A percentile compares a stretch with the other conserved stretches of the same genome.
Evolutionary conservation across 2,113 vertebrate genomes (phyloP).

Genomic region (Thunnus thynnus): DNA sequence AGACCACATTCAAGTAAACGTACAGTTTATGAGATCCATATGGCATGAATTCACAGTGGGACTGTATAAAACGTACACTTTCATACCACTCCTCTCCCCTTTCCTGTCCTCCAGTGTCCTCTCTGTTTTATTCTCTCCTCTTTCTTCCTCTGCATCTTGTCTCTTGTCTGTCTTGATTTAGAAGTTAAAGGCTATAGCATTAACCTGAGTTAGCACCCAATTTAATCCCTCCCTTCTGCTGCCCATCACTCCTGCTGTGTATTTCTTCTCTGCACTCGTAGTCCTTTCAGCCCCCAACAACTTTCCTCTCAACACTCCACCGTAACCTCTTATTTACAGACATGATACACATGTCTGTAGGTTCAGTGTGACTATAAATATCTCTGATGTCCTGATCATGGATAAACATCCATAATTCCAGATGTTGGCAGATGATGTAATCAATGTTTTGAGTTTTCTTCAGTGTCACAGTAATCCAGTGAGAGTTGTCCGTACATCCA

Average conservation of each 20-base stretch:
- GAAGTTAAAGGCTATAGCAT: constrained; percentile 22
- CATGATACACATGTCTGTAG: too few species aligned
- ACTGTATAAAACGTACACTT: constrained; percentile 19
- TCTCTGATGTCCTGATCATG: too few species aligned
- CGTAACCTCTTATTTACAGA: neutral
- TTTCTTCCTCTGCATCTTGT: constrained; percentile 11
- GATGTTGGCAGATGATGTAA: too few species aligned
- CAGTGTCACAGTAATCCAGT: too few species aligned
- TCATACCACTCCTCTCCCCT: constrained; percentile 20
- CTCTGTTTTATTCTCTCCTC: constrained; percentile 35
- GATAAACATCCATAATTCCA: too few species aligned
- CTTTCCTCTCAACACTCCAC: neutral
- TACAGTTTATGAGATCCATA: constrained; percentile 15
- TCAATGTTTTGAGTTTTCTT: too few species aligned
- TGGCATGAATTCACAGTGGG: constrained; percentile 20
- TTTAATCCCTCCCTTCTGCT: constrained; percentile 39
- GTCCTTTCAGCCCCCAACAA: neutral
- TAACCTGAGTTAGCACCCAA: constrained; percentile 63
- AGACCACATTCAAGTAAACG: constrained; percentile 19
- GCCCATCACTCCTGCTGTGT: neutral
- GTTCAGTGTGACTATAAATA: too few species aligned
- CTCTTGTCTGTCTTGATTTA: constrained; percentile 48
- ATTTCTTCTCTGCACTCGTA: neutral
- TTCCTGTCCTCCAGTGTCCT: constrained; percentile 33
- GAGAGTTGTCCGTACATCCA: too few species aligned